These are phyloP conservation scores for Gallirallus australis DNA, from an alignment of 2,797 vertebrate genomes.

Conservation along the genomic window DNA sequence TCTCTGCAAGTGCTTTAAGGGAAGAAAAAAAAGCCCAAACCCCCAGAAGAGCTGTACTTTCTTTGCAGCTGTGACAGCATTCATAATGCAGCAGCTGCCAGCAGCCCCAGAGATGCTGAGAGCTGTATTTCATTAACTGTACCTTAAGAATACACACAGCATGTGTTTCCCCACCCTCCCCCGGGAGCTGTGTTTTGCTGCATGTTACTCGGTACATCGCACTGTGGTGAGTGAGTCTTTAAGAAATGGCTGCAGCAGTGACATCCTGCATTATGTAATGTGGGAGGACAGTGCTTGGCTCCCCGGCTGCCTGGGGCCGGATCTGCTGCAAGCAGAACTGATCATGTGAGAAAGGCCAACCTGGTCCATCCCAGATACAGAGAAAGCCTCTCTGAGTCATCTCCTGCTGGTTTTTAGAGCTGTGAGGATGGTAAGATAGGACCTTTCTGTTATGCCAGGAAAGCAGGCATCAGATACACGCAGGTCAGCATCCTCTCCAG, in stretches of 20 bases:
- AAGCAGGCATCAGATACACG: background rate
- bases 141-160: background rate
- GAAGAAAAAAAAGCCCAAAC: background rate
- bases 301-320: background rate
- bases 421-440: background rate
- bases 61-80: constrained; percentile 15
- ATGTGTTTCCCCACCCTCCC: background rate
- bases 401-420: background rate
- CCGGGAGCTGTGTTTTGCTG: background rate
- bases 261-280: constrained; percentile 42
- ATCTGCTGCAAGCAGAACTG: background rate
- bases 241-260: constrained; percentile 35
- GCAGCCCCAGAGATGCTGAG: constrained; percentile 21
- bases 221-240: background rate
- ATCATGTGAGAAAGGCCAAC: constrained; percentile 3
- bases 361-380: background rate
- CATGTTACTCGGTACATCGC: background rate
- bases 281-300: background rate
- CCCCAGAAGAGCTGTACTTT: background rate
- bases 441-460: background rate
- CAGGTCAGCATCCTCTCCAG: background rate
- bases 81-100: constrained; percentile 17
- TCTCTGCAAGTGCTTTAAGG: background rate
- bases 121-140: constrained; percentile 30
- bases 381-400: background rate